Conservation (phyloP, 2,797 vertebrate species). For the Pantherophis vulpinus region DNA sequence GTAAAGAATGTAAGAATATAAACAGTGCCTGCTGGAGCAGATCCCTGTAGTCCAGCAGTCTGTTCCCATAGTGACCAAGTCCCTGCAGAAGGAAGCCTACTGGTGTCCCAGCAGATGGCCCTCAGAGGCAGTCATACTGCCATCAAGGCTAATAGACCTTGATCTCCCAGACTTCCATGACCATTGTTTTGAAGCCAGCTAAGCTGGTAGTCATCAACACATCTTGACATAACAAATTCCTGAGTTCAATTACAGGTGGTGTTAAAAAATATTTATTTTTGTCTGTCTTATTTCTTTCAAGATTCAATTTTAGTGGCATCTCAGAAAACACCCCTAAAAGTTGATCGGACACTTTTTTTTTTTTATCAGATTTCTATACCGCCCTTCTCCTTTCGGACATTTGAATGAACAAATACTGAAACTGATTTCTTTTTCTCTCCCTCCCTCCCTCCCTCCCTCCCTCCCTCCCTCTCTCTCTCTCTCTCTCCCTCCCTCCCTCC, state of each 20-base stretch:
- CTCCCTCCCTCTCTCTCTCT: no score
- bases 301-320: neutral
- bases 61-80: neutral
- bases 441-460: neutral
- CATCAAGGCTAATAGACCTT: neutral
- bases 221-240: neutral
- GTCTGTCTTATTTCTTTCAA: neutral
- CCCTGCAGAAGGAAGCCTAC: neutral
- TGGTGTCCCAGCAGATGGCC: neutral
- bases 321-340: neutral
- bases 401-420: neutral
- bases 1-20: neutral
- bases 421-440: rapidly evolving
- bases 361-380: no score
- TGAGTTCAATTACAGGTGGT: neutral
- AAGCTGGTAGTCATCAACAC: neutral
- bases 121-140: neutral
- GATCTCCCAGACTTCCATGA: neutral
- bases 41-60: neutral
- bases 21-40: neutral
- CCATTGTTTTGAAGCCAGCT: neutral
- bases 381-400: neutral
- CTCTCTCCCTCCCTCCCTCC: no score
- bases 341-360: neutral
- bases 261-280: neutral